phyloP scores from a whole-genome alignment of 2,113 vertebrate genomes.

The Cyphomyrus plagiostoma region DNA sequence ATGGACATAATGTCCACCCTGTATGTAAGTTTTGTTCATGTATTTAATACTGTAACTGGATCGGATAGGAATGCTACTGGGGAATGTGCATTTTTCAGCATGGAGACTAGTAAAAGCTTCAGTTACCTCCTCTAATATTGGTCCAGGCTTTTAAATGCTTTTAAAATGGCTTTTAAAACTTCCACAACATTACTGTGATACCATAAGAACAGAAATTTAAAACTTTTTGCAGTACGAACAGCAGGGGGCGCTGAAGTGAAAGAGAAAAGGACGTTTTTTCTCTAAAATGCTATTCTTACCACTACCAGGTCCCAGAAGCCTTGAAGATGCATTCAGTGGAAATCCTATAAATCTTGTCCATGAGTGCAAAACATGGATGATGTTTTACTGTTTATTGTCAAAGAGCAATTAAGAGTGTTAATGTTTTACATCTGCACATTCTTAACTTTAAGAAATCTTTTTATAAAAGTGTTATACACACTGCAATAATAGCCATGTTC shows the following conservation, averaged over 20 bases:
- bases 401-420: background rate
- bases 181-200: background rate
- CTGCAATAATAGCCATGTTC: background rate
- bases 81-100: background rate
- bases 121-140: background rate
- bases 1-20: background rate
- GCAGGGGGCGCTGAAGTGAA: background rate
- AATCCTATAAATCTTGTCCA: background rate
- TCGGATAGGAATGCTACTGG: background rate
- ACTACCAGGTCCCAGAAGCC: background rate
- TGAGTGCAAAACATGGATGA: background rate
- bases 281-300: background rate
- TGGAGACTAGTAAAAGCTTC: background rate
- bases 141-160: background rate
- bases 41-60: background rate
- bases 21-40: background rate
- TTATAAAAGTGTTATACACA: background rate
- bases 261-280: background rate
- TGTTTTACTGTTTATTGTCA: background rate
- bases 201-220: background rate
- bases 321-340: background rate
- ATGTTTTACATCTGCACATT: background rate
- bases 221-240: background rate
- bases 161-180: too few species aligned
- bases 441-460: background rate